Base-by-base conservation (phyloP, 1,140 invertebrate species). In the Babylonia areolata region DNA sequence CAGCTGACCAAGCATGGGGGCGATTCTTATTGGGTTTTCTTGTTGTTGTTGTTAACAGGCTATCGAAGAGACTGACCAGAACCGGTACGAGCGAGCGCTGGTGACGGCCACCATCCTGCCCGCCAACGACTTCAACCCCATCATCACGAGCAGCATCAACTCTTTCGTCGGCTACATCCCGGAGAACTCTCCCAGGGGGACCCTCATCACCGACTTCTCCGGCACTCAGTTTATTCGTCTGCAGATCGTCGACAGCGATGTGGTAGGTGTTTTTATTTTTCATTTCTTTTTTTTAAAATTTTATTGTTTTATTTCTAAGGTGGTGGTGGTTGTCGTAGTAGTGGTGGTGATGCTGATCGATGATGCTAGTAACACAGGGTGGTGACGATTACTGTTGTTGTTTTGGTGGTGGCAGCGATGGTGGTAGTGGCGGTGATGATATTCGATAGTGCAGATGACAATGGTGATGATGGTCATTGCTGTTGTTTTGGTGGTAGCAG, bases 111-210 rank as follows among this genome's bases (percentile, higher is more conserved):
- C 85, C 33, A 81, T 90, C 42, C 58, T 39, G n/a, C 35, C 64
- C 12, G 86, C 75, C 28, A 90, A 90, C 73, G 75, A 80, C 51
- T 51, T 80, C 79, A 35, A 33, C 46, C 90, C 90, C 77, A 79
- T 84, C 15, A 64, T 90, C n/a, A 81, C 58, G 3, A 75, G 51
- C 78, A 78, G 85, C 42, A 71, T 33, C 58, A 71, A 71, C 28
- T 40, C 37, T 3, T 80, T 85, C 33, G 58, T 33, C 17, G 91
- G 89, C 46, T 91, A 88, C 81, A 88, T 92, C 31, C 31, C 78
- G 39, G 91, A 92, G 85, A 90, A 90, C 75, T 90, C 89, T 17
- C 85, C 88, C 5, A 6, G 85, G 20, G 87, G 88, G 23, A 89
- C 90, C 17, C 73, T 88, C 20, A 81, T 89, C n/a, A 84, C 69